A percentile compares a stretch with the other conserved stretches of the same genome.
phyloP scores from a whole-genome alignment of 2,888 invertebrate species.

The Glyphotaelius pellucidus region DNA sequence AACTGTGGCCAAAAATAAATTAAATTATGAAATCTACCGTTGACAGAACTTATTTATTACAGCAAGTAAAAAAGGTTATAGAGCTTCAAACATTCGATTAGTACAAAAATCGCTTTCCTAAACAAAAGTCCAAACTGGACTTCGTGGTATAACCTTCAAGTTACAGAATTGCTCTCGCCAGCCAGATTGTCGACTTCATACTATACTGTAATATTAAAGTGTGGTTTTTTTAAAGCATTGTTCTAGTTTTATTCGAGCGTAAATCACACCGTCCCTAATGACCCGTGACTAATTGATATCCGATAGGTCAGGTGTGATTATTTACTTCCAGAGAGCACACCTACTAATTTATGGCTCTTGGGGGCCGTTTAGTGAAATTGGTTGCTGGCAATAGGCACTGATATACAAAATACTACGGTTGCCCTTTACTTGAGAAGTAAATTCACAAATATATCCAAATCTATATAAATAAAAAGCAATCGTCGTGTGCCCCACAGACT shows the following conservation, averaged over 20 bases:
- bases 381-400: not conserved
- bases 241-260: not conserved
- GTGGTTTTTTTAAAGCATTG: not conserved
- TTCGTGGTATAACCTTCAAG: too few relatives aligned
- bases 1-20: too few relatives aligned
- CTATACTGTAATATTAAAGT: not conserved
- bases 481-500: too few relatives aligned
- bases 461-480: too few relatives aligned
- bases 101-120: too few relatives aligned
- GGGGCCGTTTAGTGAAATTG: not conserved
- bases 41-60: too few relatives aligned
- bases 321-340: not conserved
- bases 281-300: constrained; percentile 26
- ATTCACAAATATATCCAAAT: not conserved
- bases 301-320: constrained; percentile 41
- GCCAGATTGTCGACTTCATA: not conserved
- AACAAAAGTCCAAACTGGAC: too few relatives aligned
- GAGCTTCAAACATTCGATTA: too few relatives aligned
- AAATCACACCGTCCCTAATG: constrained; percentile 18
- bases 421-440: too few relatives aligned
- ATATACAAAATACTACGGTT: not conserved
- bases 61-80: too few relatives aligned
- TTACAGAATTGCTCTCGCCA: not conserved
- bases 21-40: too few relatives aligned
- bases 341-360: not conserved